Evolutionary conservation across 2,797 vertebrate species (phyloP).

Genomic region (Loriculus beryllinus): DNA sequence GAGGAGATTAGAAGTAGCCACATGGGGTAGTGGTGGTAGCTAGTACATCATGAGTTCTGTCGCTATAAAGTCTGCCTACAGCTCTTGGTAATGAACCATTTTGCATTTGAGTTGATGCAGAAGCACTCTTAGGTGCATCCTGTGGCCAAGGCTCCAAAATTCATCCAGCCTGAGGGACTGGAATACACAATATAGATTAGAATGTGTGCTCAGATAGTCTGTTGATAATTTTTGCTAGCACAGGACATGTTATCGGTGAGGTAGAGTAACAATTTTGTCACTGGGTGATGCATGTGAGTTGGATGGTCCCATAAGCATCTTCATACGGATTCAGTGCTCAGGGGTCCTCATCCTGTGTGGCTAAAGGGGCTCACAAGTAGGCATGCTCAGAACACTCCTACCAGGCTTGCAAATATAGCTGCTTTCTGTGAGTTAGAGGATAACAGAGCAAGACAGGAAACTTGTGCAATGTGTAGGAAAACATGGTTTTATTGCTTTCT

Average conservation of each 20-base stretch:
- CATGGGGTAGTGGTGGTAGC: neutral
- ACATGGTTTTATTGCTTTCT: neutral
- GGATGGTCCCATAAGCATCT: neutral
- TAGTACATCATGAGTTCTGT: neutral
- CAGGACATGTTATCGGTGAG: neutral
- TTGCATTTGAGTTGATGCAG: neutral
- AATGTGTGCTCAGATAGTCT: neutral
- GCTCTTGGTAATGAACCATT: neutral
- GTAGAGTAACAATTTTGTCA: neutral
- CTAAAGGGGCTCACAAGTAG: neutral
- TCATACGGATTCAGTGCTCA: neutral
- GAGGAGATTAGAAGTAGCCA: neutral
- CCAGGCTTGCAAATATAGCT: neutral
- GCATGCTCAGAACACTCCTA: neutral
- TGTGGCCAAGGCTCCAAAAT: neutral
- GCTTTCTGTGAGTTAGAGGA: neutral
- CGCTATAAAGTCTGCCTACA: neutral
- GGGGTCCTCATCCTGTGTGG: neutral
- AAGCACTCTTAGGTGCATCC: neutral
- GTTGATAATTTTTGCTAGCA: neutral
- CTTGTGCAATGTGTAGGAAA: neutral
- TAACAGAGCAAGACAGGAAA: neutral
- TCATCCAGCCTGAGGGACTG: neutral
- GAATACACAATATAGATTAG: neutral
- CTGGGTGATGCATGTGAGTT: neutral